Base-by-base conservation (phyloP, 2,113 vertebrate genomes). In the Menura novaehollandiae region DNA sequence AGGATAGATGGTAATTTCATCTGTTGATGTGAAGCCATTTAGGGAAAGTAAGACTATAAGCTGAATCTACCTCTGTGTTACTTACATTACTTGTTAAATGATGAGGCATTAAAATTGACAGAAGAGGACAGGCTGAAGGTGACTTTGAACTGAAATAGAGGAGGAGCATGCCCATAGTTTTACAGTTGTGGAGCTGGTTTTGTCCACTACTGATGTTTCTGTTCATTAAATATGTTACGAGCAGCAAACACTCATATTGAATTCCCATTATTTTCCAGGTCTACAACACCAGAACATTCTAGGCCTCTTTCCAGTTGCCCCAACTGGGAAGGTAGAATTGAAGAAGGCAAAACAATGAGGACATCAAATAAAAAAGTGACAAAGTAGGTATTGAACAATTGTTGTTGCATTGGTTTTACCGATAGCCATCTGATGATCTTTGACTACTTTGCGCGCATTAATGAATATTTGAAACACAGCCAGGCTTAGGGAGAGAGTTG, bases 311-410 rank as follows among this genome's bases (percentile, higher is more conserved):
- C 98, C 37, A 96, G 98, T 68, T 98, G 98, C 41, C 63, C 94
- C 1, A 97, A 97, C 85, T 99, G 98, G 99, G 99, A 98, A 23
- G 97, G 96, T 63, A 98, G 98, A 67, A 98, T 98, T 69, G 99
- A 99, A 95, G 98, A 98, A 24, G 98, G 98, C 35, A 98, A 99
- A 64, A 97, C 67, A 79, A 69, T 98, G 98, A 98, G 97, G 86
- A 98, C 97, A 10, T 79, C 89, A 97, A 95, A 97, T 71, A 98
- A 96, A 74, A 99, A 99, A 90, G 97, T 98, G 21, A 97, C 98
- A 5, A 98, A 98, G 99, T 99, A 85, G 7, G 95, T 96, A 51
- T 51, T 76, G 69, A 60, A 19, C 21, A 37, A 10, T 76, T 64
- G 1, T 58, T 69, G 5, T 27, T 49, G 7, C 1, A 1, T 24